Evolutionary conservation across 2,113 vertebrate genomes (phyloP).

Genomic region (Ceyx cyanopectus): DNA sequence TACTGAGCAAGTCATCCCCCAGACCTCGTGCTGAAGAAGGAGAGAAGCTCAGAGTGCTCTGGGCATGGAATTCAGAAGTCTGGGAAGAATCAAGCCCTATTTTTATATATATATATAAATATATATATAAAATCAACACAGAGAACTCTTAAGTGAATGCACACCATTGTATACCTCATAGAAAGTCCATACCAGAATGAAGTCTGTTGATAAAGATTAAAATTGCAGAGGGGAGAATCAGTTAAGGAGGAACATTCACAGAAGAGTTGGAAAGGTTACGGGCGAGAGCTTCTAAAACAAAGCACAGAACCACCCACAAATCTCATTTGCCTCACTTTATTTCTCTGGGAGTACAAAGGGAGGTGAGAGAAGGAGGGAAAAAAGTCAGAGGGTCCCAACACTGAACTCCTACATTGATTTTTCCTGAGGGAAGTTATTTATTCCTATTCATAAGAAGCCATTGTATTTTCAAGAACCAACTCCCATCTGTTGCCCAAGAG

Average conservation of each 20-base stretch:
- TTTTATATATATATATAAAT: too few relatives aligned
- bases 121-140: not conserved
- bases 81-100: not conserved
- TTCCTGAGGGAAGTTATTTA: not conserved
- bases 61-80: not conserved
- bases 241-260: not conserved
- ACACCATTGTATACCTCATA: not conserved
- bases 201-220: not conserved
- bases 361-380: not conserved
- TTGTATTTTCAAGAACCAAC: not conserved
- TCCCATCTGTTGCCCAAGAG: not conserved
- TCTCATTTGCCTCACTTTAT: not conserved
- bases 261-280: not conserved
- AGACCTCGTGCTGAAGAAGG: not conserved
- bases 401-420: not conserved
- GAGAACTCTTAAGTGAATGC: not conserved
- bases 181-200: not conserved
- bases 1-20: not conserved
- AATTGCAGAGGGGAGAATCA: not conserved
- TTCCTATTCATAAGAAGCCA: not conserved
- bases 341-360: not conserved
- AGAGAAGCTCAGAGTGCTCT: not conserved
- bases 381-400: not conserved
- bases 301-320: not conserved
- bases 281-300: not conserved